Evolutionary conservation across 2,888 invertebrate species (phyloP), one percentile per base, ranked within the genome.

Genomic region (Teinopalpus imperialis): DNA sequence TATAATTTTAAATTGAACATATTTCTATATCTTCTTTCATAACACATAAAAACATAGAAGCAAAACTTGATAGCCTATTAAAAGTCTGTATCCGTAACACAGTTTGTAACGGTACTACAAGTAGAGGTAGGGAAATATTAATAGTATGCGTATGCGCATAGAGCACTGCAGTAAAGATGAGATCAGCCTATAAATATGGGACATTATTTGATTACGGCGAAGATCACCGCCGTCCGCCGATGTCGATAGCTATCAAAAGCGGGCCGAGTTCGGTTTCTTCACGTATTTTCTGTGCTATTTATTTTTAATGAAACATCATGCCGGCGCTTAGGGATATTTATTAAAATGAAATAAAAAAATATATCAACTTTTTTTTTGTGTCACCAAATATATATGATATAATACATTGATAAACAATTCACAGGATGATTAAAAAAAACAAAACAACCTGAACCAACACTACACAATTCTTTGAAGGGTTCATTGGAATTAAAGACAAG

Each of bases 391-490:
- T 50, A 54, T 44, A 47, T 13, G 48, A 49, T 51, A 48, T 52
- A 49, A 57, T 55, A 55, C 56, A 61, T 60, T 61, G 61, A 57
- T 53, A 56, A 54, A 54, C 67, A 63, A 66, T 70, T 68, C 66
- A 59, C 66, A 61, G 76, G 75, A 81, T 79, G 63, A 56, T 65
- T 81, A 81, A 74, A 45, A 62, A 64, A 65, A 67, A 65, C 74
- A 75, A 74, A 73, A 74, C 60, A 80, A 66, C 77, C 63, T 50
- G 65, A 66, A 72, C 72, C 65, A 71, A 69, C 71, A 68, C 68
- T 62, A 60, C 68, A 73, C 68, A 66, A 77, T 83, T 83, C 85
- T 75, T 65, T 74, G 77, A 70, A 83, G 67, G 67, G 74, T 67
- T 69, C 64, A 57, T 63, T 67, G 63, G 72, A 52, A 51, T 48